Percentiles rank a stretch among this genome's conserved stretches.
Evolutionary conservation across 2,113 vertebrate species (phyloP).

Genomic region (Pionites leucogaster): DNA sequence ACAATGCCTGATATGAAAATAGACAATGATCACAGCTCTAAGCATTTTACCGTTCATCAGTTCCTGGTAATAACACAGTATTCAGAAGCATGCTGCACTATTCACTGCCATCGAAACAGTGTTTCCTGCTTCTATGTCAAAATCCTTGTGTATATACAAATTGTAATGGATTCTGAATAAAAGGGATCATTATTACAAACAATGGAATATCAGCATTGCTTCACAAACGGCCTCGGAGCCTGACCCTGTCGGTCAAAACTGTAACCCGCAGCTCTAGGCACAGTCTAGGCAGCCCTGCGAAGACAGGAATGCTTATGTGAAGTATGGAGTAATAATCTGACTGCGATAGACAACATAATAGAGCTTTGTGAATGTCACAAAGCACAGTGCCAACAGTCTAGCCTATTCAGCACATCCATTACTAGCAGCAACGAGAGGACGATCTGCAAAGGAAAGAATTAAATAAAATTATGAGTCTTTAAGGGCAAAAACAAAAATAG

Average conservation of each 20-base stretch:
- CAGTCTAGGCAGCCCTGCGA: neutral
- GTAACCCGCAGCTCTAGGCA: accelerated
- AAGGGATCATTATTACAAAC: neutral
- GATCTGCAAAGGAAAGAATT: neutral
- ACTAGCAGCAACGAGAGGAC: neutral
- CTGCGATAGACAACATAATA: neutral
- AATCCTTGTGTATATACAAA: neutral
- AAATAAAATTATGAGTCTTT: neutral
- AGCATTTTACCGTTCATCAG: neutral
- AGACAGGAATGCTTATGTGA: neutral
- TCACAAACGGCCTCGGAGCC: neutral
- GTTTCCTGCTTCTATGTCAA: neutral
- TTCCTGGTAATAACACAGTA: neutral
- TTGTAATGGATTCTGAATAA: neutral
- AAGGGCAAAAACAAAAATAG: neutral
- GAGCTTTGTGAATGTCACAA: neutral
- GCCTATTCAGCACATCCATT: neutral
- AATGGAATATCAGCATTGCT: neutral
- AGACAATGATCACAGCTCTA: neutral
- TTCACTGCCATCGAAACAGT: neutral
- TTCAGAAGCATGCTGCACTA: neutral
- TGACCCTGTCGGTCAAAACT: neutral
- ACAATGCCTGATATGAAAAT: neutral
- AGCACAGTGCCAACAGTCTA: neutral
- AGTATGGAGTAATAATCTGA: neutral